Percentiles rank a stretch among this genome's conserved stretches.
Evolutionary conservation across 2,888 invertebrate genomes (phyloP).

Genomic region (Euphydryas editha): DNA sequence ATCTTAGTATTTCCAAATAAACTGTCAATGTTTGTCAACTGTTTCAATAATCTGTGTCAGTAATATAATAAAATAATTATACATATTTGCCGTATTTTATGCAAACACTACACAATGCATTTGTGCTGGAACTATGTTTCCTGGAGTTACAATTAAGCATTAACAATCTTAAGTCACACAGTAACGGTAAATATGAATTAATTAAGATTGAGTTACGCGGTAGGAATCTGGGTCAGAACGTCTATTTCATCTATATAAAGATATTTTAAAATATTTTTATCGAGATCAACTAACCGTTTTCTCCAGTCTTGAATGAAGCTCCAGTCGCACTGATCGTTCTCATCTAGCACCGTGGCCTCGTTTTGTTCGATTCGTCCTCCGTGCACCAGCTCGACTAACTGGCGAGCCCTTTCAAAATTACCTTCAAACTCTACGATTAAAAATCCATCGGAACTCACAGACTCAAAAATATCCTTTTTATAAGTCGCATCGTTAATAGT

Average conservation of each 20-base stretch:
- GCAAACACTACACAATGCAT: slow-evolving; percentile 36
- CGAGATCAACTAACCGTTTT: slow-evolving; percentile 80
- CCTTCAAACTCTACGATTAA: slow-evolving; percentile 85
- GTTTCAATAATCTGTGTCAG: slow-evolving; percentile 22
- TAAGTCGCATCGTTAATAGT: slow-evolving; percentile 73
- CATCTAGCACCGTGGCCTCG: slow-evolving; percentile 75
- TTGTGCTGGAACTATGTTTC: slow-evolving; percentile 46
- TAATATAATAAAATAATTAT: slow-evolving; percentile 29
- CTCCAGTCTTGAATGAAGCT: slow-evolving; percentile 90
- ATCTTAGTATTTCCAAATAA: slow-evolving; percentile 14
- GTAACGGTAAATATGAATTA: slow-evolving; percentile 53
- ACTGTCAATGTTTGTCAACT: no score
- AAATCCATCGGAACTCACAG: slow-evolving; percentile 80
- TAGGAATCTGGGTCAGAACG: slow-evolving; percentile 58
- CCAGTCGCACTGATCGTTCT: slow-evolving; percentile 86
- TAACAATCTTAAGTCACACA: slow-evolving; percentile 56
- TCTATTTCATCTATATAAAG: slow-evolving; percentile 39
- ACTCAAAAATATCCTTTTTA: slow-evolving; percentile 71
- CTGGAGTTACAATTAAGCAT: slow-evolving; percentile 64
- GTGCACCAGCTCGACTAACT: slow-evolving; percentile 84
- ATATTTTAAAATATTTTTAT: slow-evolving; percentile 32
- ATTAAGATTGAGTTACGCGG: slow-evolving; percentile 58
- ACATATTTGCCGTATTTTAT: slow-evolving; percentile 19
- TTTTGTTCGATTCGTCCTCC: slow-evolving; percentile 73
- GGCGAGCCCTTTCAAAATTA: slow-evolving; percentile 84